Conservation (phyloP, 2,888 invertebrate genomes). For the Synergus japonicus region DNA sequence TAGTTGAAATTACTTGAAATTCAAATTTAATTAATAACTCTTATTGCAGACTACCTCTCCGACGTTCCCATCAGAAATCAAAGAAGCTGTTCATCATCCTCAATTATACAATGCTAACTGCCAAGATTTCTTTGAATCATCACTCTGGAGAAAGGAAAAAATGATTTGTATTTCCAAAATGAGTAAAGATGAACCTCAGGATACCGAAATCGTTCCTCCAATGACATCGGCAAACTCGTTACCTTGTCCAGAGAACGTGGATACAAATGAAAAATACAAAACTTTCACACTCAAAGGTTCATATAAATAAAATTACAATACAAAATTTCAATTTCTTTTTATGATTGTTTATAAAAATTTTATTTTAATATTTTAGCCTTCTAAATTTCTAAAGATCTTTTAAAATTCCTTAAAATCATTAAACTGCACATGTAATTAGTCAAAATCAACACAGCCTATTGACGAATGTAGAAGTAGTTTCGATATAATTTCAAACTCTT, state of each 20-base stretch:
- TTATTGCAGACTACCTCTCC: slow-evolving; percentile 55
- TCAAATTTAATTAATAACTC: slow-evolving; percentile 3
- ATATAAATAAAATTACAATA: background rate
- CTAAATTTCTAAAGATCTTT: too few species aligned
- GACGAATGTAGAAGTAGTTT: too few species aligned
- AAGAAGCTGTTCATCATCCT: slow-evolving; percentile 59
- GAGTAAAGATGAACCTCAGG: slow-evolving; percentile 51
- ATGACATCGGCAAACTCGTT: background rate
- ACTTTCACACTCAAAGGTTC: slow-evolving; percentile 53
- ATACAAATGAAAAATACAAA: slow-evolving; percentile 51
- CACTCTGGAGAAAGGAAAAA: slow-evolving; percentile 69
- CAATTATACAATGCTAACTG: slow-evolving; percentile 61
- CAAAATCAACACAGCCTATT: too few species aligned
- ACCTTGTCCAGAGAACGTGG: background rate
- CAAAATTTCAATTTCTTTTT: background rate
- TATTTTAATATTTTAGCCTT: too few species aligned
- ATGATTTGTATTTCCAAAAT: slow-evolving; percentile 69
- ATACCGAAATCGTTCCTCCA: slow-evolving; percentile 1
- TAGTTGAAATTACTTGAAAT: background rate
- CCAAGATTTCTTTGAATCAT: slow-evolving; percentile 66
- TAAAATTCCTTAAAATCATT: too few species aligned
- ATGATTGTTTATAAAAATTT: too few species aligned
- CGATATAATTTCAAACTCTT: too few species aligned
- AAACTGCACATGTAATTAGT: too few species aligned
- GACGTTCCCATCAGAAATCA: slow-evolving; percentile 57